Evolutionary conservation across 2,113 vertebrate genomes (phyloP), one percentile per base, ranked within the genome.

Genomic region (Heteronetta atricapilla): DNA sequence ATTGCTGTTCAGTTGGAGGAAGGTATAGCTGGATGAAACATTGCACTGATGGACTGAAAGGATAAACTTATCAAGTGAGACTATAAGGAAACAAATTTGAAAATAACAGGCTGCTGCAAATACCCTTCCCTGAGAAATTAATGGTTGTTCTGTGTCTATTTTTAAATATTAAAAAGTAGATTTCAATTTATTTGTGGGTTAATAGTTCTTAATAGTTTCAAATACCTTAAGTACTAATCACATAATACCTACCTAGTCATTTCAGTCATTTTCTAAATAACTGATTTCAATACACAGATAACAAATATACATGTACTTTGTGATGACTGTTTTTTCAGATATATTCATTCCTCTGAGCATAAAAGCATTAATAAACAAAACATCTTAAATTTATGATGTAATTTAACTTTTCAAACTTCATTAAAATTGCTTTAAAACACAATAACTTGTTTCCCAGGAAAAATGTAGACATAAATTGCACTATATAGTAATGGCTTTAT

Each of bases 1-100:
- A 3, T 1, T n/a, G 14, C 25, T 70, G 22, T 7, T 63, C 64
- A 38, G 46, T 16, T 63, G 77, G 5, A 81, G 22, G 13, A 82
- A 28, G 21, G 36, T 31, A 36, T 76, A 73, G 23, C 1, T 4
- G 28, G 46, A 36, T 8, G 52, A 46, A 75, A 62, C 21, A 17
- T 12, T 4, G 1, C 2, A 2, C 2, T 7, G 88, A 52, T 0
- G 3, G n/a, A 48, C 4, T 16, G 63, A 75, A 90, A 75, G 13
- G 1, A 2, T 31, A 46, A 72, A 56, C 69, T 66, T 22, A 56
- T 11, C 6, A 29, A 20, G 31, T 44, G 29, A 68, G 33, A 84
- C 59, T 25, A 83, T 6, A 77, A 44, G 19, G 26, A 86, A 94
- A 74, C 5, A 63, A n/a, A 53, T 60, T 16, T 4, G 3, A 62